phyloP scores from a whole-genome alignment of 2,797 vertebrate species.

The Periparus ater region DNA sequence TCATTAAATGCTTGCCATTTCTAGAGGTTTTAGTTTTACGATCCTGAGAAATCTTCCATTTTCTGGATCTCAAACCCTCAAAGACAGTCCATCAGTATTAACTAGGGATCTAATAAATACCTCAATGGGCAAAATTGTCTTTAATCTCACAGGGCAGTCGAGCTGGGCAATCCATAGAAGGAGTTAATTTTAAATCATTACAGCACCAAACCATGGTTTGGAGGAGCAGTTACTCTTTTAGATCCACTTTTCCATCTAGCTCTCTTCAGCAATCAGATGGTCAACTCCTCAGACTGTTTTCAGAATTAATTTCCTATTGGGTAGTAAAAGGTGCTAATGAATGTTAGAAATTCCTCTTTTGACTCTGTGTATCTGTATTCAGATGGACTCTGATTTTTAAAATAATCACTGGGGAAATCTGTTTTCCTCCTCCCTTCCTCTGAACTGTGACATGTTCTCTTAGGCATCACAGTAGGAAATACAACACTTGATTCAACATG shows the following conservation, averaged over 20 bases:
- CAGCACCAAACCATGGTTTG: not conserved
- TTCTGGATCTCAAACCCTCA: not conserved
- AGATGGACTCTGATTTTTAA: not conserved
- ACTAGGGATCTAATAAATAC: not conserved
- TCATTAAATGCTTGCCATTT: not conserved
- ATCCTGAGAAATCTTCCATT: not conserved
- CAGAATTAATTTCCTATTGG: not conserved
- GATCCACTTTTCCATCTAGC: not conserved
- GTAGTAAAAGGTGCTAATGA: not conserved
- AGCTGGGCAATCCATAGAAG: not conserved
- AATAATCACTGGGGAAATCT: not conserved
- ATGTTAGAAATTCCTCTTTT: not conserved
- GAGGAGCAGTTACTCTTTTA: not conserved
- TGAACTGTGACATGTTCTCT: not conserved
- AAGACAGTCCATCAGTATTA: not conserved
- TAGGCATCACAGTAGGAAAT: not conserved
- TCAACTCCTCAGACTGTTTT: not conserved
- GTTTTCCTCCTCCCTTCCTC: not conserved
- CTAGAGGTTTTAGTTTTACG: not conserved
- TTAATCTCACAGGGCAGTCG: not conserved
- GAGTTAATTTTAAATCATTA: not conserved
- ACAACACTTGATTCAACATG: not conserved
- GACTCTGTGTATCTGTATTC: not conserved
- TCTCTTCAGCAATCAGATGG: not conserved
- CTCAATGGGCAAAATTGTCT: not conserved